Conservation (phyloP, 2,113 vertebrate species). For the Bujurquina vittata region DNA sequence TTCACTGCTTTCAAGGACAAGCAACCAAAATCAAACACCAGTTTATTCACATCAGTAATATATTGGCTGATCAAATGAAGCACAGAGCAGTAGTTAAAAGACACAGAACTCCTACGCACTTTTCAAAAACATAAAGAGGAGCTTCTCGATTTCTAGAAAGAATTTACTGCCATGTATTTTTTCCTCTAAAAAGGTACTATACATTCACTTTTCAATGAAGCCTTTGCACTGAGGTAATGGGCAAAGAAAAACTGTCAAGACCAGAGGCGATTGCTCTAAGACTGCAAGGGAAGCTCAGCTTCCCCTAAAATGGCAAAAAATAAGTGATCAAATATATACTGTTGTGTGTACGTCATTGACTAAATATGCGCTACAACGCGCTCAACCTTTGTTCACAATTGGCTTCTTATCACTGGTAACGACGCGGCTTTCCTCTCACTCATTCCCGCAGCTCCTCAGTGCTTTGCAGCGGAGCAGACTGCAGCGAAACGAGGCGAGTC, state of each 20-base stretch:
- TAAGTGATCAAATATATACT: too few relatives aligned
- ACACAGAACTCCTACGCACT: conserved; percentile 21
- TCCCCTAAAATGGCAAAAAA: too few relatives aligned
- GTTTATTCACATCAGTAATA: conserved; percentile 71
- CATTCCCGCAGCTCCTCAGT: too few relatives aligned
- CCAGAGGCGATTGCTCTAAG: too few relatives aligned
- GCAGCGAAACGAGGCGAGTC: too few relatives aligned
- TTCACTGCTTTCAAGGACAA: background rate
- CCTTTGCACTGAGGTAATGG: conserved; percentile 32
- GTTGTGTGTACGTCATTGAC: too few relatives aligned
- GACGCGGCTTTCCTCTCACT: too few relatives aligned
- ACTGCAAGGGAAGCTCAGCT: too few relatives aligned
- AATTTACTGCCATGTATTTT: background rate
- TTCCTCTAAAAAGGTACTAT: conserved; percentile 28
- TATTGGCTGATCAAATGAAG: conserved; percentile 40
- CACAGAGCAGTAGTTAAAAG: conserved; percentile 44
- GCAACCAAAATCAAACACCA: conserved; percentile 35
- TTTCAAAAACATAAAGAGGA: conserved; percentile 32
- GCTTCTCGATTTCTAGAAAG: conserved; percentile 34
- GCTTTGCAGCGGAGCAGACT: too few relatives aligned
- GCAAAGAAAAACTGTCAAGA: conserved; percentile 46
- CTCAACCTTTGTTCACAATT: too few relatives aligned
- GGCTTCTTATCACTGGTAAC: too few relatives aligned
- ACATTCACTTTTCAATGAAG: conserved; percentile 68
- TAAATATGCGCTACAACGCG: too few relatives aligned